phyloP scores from a whole-genome alignment of 2,113 vertebrate genomes.

The Chamaetylas fuelleborni region DNA sequence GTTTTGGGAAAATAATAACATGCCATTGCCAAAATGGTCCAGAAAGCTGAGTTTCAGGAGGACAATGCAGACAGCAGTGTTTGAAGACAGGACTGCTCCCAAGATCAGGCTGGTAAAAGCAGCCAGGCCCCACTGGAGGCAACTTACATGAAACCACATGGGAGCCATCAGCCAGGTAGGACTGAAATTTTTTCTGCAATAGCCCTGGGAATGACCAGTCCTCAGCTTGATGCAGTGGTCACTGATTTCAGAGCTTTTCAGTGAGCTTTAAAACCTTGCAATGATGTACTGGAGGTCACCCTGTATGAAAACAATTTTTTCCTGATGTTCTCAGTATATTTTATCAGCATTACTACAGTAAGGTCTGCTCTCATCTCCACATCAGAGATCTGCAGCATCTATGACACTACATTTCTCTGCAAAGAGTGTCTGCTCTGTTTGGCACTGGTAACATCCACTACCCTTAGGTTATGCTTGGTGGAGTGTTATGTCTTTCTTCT shows the following conservation, averaged over 20 bases:
- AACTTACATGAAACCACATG: accelerated
- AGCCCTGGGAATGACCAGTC: background rate
- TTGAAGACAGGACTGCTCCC: background rate
- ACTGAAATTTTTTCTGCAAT: background rate
- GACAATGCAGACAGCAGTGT: background rate
- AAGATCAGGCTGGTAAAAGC: background rate
- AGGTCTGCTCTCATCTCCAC: background rate
- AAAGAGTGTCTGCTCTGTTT: background rate
- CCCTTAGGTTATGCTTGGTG: background rate
- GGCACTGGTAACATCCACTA: background rate
- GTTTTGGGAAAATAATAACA: background rate
- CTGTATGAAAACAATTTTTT: background rate
- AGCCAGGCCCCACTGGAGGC: background rate
- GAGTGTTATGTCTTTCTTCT: background rate
- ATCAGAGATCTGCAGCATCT: background rate
- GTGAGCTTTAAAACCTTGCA: background rate
- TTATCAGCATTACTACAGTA: background rate
- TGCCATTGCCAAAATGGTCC: background rate
- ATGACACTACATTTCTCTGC: background rate
- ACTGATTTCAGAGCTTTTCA: background rate
- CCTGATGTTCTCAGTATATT: background rate
- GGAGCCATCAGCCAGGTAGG: background rate
- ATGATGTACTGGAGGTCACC: background rate
- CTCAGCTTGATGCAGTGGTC: background rate
- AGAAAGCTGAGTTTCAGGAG: background rate